These are phyloP conservation scores for Syndactyla subalaris DNA, from an alignment of 2,797 vertebrate species.

Conservation along the genomic window DNA sequence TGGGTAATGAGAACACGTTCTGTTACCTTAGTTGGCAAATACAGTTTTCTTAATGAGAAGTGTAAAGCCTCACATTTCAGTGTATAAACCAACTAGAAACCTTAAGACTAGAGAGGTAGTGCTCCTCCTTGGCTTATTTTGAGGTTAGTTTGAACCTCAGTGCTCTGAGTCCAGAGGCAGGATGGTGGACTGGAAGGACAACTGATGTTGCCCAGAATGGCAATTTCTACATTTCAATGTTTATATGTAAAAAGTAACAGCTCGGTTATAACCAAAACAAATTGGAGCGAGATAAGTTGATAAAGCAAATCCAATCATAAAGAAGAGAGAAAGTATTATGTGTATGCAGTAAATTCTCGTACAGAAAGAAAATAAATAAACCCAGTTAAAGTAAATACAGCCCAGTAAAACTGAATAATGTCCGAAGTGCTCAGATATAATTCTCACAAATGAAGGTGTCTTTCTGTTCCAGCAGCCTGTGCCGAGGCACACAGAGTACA, in stretches of 20 bases:
- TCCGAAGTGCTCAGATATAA: slow-evolving; percentile 50
- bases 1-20: not conserved
- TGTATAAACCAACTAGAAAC: not conserved
- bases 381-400: slow-evolving; percentile 65
- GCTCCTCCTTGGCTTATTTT: not conserved
- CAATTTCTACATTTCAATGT: not conserved
- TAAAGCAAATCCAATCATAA: slow-evolving; percentile 54
- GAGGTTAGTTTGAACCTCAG: not conserved
- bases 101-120: not conserved
- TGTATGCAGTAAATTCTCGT: slow-evolving; percentile 32
- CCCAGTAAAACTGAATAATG: slow-evolving; percentile 69
- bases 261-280: slow-evolving; percentile 36
- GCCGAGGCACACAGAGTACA: not conserved
- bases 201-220: not conserved
- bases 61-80: not conserved
- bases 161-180: not conserved
- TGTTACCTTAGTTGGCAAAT: not conserved
- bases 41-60: not conserved
- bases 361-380: slow-evolving; percentile 51
- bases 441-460: slow-evolving; percentile 71
- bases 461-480: slow-evolving; percentile 43
- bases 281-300: slow-evolving; percentile 54
- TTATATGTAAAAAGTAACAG: slow-evolving; percentile 26
- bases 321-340: slow-evolving; percentile 26
- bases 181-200: not conserved